phyloP scores from a whole-genome alignment of 2,113 vertebrate genomes.

The Eurystomus gularis region DNA sequence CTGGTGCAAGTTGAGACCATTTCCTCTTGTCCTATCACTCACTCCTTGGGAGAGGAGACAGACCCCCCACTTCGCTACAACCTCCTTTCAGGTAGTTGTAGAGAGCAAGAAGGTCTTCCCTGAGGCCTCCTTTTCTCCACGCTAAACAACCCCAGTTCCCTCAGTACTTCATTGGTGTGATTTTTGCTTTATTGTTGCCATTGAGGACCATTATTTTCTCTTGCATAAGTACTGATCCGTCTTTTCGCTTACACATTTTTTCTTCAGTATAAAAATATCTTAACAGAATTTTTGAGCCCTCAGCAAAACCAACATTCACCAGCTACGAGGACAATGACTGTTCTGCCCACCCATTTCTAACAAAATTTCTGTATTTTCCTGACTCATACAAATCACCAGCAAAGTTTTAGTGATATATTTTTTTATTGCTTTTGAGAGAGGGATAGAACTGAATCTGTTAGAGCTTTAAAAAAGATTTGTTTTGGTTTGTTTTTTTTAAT shows the following conservation, averaged over 20 bases:
- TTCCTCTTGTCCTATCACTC: too few relatives aligned
- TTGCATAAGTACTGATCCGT: not conserved
- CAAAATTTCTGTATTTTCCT: not conserved
- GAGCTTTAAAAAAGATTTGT: not conserved
- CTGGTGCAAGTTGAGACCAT: too few relatives aligned
- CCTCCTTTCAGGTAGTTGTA: too few relatives aligned
- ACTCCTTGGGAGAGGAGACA: too few relatives aligned
- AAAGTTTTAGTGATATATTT: not conserved
- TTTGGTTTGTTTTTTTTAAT: not conserved
- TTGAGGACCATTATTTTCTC: not conserved
- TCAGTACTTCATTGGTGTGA: not conserved
- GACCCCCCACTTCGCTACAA: too few relatives aligned
- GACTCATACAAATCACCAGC: not conserved
- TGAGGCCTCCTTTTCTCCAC: too few relatives aligned
- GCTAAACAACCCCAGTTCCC: too few relatives aligned
- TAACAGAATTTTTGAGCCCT: not conserved
- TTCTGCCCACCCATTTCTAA: not conserved
- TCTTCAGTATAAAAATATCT: not conserved
- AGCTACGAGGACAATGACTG: not conserved
- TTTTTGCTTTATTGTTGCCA: not conserved
- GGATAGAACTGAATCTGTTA: not conserved
- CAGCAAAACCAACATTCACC: not conserved
- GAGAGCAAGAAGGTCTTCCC: too few relatives aligned
- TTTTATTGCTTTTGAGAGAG: not conserved
- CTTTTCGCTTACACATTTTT: not conserved